A percentile compares a stretch with the other conserved stretches of the same genome.
Evolutionary conservation across 2,113 vertebrate genomes (phyloP).

Genomic region (Axis porcinus): DNA sequence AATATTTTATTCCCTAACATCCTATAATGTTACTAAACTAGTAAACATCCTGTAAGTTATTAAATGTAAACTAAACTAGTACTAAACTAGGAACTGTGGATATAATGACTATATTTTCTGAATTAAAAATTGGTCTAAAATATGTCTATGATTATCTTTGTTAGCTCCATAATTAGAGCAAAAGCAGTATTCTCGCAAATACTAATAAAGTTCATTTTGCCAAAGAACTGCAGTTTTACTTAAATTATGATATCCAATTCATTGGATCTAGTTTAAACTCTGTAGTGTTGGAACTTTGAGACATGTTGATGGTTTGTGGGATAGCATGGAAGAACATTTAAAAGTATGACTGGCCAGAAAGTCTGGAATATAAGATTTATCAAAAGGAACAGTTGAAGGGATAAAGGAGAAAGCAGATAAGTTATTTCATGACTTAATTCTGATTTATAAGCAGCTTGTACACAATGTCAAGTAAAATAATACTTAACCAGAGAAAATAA

Average conservation of each 20-base stretch:
- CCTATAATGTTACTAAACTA: background rate
- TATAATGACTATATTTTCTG: background rate
- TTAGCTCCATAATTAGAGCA: background rate
- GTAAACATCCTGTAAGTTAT: too few species aligned
- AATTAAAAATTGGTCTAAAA: background rate
- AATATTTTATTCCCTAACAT: background rate
- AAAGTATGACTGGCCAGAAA: background rate
- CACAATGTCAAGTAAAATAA: background rate
- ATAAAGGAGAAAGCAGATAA: background rate
- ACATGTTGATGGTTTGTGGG: background rate
- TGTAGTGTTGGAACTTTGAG: background rate
- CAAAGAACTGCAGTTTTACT: background rate
- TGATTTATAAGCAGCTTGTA: background rate
- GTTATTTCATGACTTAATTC: background rate
- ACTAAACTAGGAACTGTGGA: background rate
- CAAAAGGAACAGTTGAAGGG: background rate
- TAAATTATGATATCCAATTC: background rate
- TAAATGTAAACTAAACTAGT: too few species aligned
- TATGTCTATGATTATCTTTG: background rate
- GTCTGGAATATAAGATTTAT: background rate
- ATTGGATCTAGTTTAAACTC: background rate
- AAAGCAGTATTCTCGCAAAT: background rate
- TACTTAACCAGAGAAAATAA: background rate
- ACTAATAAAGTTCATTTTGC: background rate
- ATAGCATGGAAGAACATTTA: background rate